Conservation (phyloP, 2,797 vertebrate genomes). For the Pseudochirops cupreus region DNA sequence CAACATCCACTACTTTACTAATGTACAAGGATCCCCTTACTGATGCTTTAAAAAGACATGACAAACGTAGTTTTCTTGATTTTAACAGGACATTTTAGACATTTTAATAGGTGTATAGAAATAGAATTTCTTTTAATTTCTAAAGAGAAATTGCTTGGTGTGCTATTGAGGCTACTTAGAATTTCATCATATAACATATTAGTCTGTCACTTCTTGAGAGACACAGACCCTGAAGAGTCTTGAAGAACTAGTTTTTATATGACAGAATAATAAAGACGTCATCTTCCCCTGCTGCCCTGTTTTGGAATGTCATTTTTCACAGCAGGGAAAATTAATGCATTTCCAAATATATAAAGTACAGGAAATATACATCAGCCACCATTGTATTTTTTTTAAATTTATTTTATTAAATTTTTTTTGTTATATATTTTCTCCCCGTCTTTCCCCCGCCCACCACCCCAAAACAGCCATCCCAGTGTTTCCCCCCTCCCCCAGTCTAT, state of each 20-base stretch:
- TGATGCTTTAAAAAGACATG: conserved; percentile 73
- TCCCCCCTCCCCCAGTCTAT: no score
- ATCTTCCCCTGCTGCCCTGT: conserved; percentile 65
- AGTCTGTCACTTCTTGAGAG: conserved; percentile 84
- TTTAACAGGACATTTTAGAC: conserved; percentile 52
- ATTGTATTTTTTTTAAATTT: no score
- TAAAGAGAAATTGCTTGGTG: conserved; percentile 82
- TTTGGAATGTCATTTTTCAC: conserved; percentile 78
- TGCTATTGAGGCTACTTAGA: conserved; percentile 82
- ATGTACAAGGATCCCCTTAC: conserved; percentile 54
- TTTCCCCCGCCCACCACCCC: no score
- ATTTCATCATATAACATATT: conserved; percentile 84
- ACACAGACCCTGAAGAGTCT: conserved; percentile 81
- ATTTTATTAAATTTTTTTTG: no score
- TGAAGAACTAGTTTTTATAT: conserved; percentile 79
- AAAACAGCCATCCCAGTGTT: no score
- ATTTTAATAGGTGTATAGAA: conserved; percentile 69
- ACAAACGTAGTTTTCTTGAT: conserved; percentile 79
- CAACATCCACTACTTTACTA: conserved; percentile 59
- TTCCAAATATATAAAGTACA: conserved; percentile 77
- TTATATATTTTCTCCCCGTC: no score
- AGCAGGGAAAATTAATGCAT: conserved; percentile 82
- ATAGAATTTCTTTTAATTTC: conserved; percentile 74
- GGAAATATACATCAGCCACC: conserved; percentile 75
- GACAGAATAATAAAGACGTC: conserved; percentile 86